A percentile compares a stretch with the other conserved stretches of the same genome.
These are phyloP conservation scores for Dipodomys spectabilis DNA, from an alignment of 2,113 vertebrate genomes.

Conservation along the genomic window DNA sequence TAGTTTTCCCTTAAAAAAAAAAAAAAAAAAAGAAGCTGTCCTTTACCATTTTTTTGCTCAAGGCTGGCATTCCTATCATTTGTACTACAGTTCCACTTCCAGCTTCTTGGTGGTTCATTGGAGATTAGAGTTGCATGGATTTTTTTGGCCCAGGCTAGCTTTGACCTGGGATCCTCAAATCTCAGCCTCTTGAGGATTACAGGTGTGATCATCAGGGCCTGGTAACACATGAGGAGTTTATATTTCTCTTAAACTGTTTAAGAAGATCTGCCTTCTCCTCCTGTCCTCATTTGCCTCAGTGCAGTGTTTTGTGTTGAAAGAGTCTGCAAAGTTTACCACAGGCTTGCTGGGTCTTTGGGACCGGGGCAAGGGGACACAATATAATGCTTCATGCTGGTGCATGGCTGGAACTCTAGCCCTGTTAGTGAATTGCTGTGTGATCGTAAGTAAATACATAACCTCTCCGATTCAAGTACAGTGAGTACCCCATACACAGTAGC, in stretches of 20 bases:
- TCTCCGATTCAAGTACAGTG: not conserved
- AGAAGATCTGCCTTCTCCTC: not conserved
- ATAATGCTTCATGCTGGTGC: not conserved
- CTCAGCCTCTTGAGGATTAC: too few relatives aligned
- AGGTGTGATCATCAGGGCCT: too few relatives aligned
- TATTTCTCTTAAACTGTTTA: constrained; percentile 5
- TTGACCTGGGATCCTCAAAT: too few relatives aligned
- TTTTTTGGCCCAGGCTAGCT: too few relatives aligned
- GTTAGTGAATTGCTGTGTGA: not conserved
- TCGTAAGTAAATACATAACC: not conserved
- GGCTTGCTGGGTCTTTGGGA: not conserved
- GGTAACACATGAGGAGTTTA: not conserved
- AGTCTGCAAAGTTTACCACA: not conserved
- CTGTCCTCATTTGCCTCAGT: too few relatives aligned
- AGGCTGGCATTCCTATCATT: too few relatives aligned
- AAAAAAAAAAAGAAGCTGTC: too few relatives aligned
- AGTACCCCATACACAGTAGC: not conserved
- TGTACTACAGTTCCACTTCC: too few relatives aligned
- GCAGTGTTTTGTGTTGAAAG: not conserved
- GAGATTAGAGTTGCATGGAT: too few relatives aligned
- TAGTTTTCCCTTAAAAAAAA: not conserved
- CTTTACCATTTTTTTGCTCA: too few relatives aligned
- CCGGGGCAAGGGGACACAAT: not conserved
- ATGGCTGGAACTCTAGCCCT: not conserved
- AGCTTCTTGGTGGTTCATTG: too few relatives aligned